A percentile compares a stretch with the other conserved stretches of the same genome.
Evolutionary conservation across 2,797 vertebrate species (phyloP).

Genomic region (Nannoperca australis): DNA sequence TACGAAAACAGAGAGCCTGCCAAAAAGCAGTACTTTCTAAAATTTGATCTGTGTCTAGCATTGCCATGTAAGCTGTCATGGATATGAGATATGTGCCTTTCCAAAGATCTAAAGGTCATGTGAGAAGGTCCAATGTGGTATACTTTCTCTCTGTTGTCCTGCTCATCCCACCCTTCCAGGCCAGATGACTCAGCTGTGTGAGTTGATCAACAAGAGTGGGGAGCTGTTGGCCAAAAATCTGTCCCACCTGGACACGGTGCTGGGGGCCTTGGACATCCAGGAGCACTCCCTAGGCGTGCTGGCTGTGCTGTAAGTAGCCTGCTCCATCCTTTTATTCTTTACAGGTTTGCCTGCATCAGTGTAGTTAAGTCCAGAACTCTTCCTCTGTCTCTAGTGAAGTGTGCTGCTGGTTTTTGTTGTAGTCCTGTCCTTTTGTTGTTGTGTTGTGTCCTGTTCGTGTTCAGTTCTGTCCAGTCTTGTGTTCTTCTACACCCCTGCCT

Average conservation of each 20-base stretch:
- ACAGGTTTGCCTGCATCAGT: background rate
- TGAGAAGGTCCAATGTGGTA: background rate
- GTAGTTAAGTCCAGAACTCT: background rate
- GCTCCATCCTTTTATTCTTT: background rate
- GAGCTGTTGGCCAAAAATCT: constrained; percentile 98
- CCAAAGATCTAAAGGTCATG: background rate
- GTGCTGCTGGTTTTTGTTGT: background rate
- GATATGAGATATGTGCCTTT: background rate
- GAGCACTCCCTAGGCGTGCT: constrained; percentile 98
- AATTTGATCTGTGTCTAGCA: background rate
- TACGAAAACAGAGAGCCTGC: background rate
- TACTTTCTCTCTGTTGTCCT: background rate
- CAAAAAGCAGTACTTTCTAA: background rate
- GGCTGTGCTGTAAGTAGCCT: constrained; percentile 94
- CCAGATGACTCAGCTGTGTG: constrained; percentile 99
- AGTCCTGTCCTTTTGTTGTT: background rate
- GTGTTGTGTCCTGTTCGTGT: background rate
- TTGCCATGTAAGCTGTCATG: background rate
- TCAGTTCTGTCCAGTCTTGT: background rate
- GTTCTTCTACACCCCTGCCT: background rate
- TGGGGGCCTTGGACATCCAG: constrained; percentile 97
- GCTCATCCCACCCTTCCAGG: constrained; percentile 82
- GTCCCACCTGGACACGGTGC: constrained; percentile 98
- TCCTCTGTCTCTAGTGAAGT: background rate
- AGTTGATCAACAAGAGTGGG: constrained; percentile 99